Conservation (phyloP, 2,888 invertebrate genomes). For the Alentia gelatinosa region DNA sequence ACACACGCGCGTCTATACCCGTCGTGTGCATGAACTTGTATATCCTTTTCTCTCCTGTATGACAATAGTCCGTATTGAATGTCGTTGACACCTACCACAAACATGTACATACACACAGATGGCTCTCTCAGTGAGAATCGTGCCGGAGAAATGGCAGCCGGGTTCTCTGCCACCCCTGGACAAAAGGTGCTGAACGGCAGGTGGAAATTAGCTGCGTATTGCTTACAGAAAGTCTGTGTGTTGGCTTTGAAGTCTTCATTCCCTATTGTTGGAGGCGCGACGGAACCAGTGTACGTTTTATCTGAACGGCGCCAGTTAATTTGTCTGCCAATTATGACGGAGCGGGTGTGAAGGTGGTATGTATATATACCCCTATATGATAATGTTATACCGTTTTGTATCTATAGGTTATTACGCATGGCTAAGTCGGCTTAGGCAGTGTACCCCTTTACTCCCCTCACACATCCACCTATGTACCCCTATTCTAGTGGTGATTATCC, state of each 20-base stretch:
- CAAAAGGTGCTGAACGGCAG: slow-evolving; percentile 41
- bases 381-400: not conserved
- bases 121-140: too few relatives aligned
- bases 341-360: not conserved
- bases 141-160: not conserved
- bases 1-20: too few relatives aligned
- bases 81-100: too few relatives aligned
- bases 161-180: not conserved
- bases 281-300: not conserved
- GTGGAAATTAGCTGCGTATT: not conserved
- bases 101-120: too few relatives aligned
- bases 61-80: too few relatives aligned
- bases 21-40: too few relatives aligned
- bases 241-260: not conserved
- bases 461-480: too few relatives aligned
- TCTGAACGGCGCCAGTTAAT: slow-evolving; percentile 5
- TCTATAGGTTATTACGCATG: not conserved
- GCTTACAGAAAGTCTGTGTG: not conserved
- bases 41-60: too few relatives aligned
- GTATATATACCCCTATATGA: not conserved
- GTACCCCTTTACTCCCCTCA: not conserved
- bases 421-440: too few relatives aligned
- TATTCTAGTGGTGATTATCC: not conserved
- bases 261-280: not conserved
- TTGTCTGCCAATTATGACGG: slow-evolving; percentile 37